Evolutionary conservation across 2,113 vertebrate species (phyloP), one percentile per base, ranked within the genome.

Genomic region (Tetrao urogallus): DNA sequence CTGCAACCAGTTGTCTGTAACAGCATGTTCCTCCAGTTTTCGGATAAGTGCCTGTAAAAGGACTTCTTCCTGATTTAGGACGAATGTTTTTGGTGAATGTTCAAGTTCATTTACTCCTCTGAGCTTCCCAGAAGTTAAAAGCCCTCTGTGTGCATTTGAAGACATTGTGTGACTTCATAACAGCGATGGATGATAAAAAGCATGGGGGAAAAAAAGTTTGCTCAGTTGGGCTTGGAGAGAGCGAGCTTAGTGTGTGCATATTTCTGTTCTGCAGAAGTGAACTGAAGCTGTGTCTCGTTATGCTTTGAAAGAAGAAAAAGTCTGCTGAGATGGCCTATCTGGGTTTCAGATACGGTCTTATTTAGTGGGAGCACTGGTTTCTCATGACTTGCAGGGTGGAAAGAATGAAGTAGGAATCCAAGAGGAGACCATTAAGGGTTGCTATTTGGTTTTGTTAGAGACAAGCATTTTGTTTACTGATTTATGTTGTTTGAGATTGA

Each of bases 291-390:
- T 36, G 22, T 42, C 47, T 65, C 30, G 6, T 36, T 66, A 10
- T 25, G 18, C 48, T 58, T 47, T 54, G 30, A n/a, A 66, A 76
- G n/a, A 19, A 40, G 60, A 70, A 36, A 38, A 32, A 32, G 22
- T 15, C 9, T 20, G 6, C 36, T 0, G 2, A 18, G 36, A 13
- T 27, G 54, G 20, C 0, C 2, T 25, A 10, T 52, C 18, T 58
- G 9, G 27, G 19, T 10, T 89, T 89, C 58, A 84, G 36, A 13
- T 66, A 20, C 8, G 4, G 8, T 52, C 7, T 48, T 19, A 24
- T 36, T 86, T 15, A 45, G 50, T 34, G 27, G 47, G 8, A 83
- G 11, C 73, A 48, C 28, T 0, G 1, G 15, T 50, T 80, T 82
- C 5, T 24, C 1, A 3, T 47, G 28, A 27, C 70, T 70, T 78